Evolutionary conservation across 2,888 invertebrate genomes (phyloP), one percentile per base, ranked within the genome.

Genomic region (Eristalis pertinax): DNA sequence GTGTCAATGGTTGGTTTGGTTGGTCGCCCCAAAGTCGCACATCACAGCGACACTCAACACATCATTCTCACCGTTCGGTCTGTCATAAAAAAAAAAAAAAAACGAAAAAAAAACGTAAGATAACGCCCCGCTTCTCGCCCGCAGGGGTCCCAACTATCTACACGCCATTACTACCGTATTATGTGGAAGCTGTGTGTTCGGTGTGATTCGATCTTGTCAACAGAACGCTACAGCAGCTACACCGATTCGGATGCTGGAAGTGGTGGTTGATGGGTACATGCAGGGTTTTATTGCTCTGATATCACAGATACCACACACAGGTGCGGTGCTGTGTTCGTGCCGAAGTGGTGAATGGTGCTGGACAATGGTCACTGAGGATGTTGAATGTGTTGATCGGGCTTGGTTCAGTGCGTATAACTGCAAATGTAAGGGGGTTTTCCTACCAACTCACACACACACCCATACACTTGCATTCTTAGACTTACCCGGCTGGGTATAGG

Each of bases 1-100:
- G 75, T 79, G 83, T 85, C 74, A 70, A 76, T 83, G 84, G 75
- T 76, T 80, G 75, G 90, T 91, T 92, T 90, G 92, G 91, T 91
- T 90, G 89, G 85, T 89, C 76, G 68, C 68, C 80, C 74, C 80
- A 74, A 75, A 81, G 64, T 76, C 79, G 79, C 84, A 84, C 84
- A 87, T 87, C 87, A 72, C 84, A 83, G 67, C 64, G 72, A 83
- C 86, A 87, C 84, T 87, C 76, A 84, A 84, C 87, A 87, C 79
- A 87, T 87, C 84, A 87, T 87, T 87, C 87, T 79, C 84, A 79
- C 76, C 58, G 64, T 78, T 86, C 72, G 62, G 73, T 38, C 84
- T 84, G 75, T 86, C 86, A 86, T 86, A 86, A 86, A 86, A 63
- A 63, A 63, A 60, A 64, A 69, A 56, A 75, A 73, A 29, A 26